These are phyloP conservation scores for Chaetoderma sp. DNA, from an alignment of 2,888 invertebrate species.

Conservation along the genomic window DNA sequence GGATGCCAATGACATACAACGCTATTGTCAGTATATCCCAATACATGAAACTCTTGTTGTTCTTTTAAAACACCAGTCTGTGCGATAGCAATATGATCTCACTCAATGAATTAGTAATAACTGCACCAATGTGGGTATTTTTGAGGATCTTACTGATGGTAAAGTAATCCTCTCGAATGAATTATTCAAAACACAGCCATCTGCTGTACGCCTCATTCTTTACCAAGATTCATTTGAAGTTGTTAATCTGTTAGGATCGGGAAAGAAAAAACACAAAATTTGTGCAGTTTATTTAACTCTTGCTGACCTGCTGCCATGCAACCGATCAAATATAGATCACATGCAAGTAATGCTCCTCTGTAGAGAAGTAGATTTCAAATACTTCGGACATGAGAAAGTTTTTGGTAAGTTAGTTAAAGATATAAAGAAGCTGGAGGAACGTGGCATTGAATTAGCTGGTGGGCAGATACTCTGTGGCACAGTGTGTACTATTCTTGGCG, in stretches of 20 bases:
- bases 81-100: neutral
- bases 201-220: neutral
- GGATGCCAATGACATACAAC: neutral
- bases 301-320: neutral
- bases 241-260: neutral
- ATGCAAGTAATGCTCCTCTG: neutral
- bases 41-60: constrained; percentile 7
- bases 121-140: constrained; percentile 7
- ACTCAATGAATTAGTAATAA: neutral
- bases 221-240: constrained; percentile 4
- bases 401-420: neutral
- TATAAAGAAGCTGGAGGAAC: neutral
- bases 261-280: neutral
- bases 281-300: neutral
- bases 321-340: constrained; percentile 1
- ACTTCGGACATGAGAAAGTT: constrained; percentile 4
- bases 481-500: neutral
- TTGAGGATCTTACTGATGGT: constrained; percentile 2
- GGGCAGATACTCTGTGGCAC: neutral
- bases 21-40: constrained; percentile 17
- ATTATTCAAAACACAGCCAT: constrained; percentile 5
- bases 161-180: constrained; percentile 8
- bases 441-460: neutral
- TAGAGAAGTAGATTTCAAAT: neutral
- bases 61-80: constrained; percentile 3